Percentiles rank a stretch among this genome's conserved stretches.
phyloP scores from a whole-genome alignment of 2,888 invertebrate species.

The Agriotes lineatus region DNA sequence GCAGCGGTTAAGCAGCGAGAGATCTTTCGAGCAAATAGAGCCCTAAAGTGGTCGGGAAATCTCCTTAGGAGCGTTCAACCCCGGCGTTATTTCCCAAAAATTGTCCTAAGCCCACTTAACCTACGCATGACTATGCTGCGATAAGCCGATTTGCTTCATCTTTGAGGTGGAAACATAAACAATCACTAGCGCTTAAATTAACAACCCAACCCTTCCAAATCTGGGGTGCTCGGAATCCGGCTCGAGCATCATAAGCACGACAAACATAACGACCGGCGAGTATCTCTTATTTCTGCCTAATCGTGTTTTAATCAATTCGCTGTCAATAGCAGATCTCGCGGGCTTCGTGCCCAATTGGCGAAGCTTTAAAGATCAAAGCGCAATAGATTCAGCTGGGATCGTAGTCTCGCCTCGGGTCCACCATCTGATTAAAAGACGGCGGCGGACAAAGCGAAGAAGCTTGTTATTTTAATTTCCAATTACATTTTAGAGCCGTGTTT shows the following conservation, averaged over 20 bases:
- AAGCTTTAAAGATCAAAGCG: slow-evolving; percentile 58
- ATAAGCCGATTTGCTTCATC: slow-evolving; percentile 30
- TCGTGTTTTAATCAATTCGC: slow-evolving; percentile 60
- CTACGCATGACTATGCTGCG: background rate
- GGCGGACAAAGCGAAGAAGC: slow-evolving; percentile 54
- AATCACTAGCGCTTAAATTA: slow-evolving; percentile 29
- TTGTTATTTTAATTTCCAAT: slow-evolving; percentile 59
- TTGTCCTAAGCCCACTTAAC: background rate
- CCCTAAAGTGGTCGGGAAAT: too few species aligned
- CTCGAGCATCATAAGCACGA: background rate
- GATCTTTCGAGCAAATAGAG: too few species aligned
- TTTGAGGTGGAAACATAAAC: slow-evolving; percentile 30
- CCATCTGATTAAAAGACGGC: slow-evolving; percentile 54
- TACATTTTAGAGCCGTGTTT: slow-evolving; percentile 49
- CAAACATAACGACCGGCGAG: slow-evolving; percentile 6
- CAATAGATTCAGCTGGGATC: slow-evolving; percentile 51
- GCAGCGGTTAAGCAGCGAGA: too few species aligned
- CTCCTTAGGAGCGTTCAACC: background rate
- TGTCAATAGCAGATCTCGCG: slow-evolving; percentile 56
- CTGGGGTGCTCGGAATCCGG: slow-evolving; percentile 11
- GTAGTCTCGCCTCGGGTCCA: slow-evolving; percentile 55
- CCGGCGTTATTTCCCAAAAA: background rate
- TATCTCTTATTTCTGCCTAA: slow-evolving; percentile 40
- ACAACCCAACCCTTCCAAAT: slow-evolving; percentile 26
- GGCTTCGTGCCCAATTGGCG: slow-evolving; percentile 53